phyloP scores from a whole-genome alignment of 2,888 invertebrate species.

The Hydraecia micacea region DNA sequence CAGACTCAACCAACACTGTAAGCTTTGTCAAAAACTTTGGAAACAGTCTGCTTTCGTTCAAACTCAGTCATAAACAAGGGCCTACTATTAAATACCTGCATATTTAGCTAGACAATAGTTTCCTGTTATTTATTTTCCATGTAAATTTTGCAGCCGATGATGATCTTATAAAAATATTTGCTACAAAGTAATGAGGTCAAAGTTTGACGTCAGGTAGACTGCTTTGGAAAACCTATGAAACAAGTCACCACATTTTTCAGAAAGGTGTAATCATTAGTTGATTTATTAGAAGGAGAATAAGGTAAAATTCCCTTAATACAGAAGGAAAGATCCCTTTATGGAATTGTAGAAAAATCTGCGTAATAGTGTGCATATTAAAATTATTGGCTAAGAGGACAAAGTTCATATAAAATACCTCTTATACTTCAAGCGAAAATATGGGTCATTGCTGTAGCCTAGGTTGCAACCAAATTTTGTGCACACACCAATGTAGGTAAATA shows the following conservation, averaged over 20 bases:
- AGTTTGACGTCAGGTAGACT: conserved; percentile 41
- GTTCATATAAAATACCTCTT: background rate
- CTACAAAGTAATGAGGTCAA: conserved; percentile 21
- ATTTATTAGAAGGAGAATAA: conserved; percentile 15
- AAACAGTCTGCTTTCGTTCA: conserved; percentile 1
- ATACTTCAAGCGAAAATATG: background rate
- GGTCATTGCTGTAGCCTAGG: background rate
- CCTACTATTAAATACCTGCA: conserved; percentile 18
- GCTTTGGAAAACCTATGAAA: conserved; percentile 30
- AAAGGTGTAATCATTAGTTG: conserved; percentile 12
- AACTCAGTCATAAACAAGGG: conserved; percentile 25
- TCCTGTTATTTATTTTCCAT: conserved; percentile 14
- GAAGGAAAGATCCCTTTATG: background rate
- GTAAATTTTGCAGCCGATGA: conserved; percentile 1
- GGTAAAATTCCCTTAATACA: conserved; percentile 3
- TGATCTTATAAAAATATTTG: conserved; percentile 15
- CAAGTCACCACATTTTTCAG: conserved; percentile 31
- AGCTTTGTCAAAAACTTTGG: background rate
- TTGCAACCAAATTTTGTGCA: background rate
- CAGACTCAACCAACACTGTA: background rate
- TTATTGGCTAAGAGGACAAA: background rate
- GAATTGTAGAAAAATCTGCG: background rate
- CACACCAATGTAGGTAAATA: background rate
- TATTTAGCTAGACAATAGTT: conserved; percentile 15
- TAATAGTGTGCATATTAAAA: background rate